A percentile compares a stretch with the other conserved stretches of the same genome.
phyloP scores from a whole-genome alignment of 2,113 vertebrate genomes.

The Dermatemys mawii region DNA sequence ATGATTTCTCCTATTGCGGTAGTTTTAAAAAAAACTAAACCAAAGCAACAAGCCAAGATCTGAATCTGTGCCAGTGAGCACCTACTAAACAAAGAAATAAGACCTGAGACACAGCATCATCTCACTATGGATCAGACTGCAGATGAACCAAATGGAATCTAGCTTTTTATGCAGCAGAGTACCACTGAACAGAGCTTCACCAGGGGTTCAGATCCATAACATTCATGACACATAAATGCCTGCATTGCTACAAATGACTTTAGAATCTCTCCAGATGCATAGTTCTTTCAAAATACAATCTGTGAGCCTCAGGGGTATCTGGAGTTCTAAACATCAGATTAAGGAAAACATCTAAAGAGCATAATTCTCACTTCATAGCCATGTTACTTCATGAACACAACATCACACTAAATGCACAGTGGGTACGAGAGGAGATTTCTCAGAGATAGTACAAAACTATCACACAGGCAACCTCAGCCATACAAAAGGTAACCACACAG shows the following conservation, averaged over 20 bases:
- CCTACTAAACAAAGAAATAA: background rate
- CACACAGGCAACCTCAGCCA: background rate
- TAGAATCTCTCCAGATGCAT: rapidly evolving
- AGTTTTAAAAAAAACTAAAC: background rate
- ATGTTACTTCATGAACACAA: background rate
- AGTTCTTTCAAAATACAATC: rapidly evolving
- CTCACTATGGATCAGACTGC: background rate
- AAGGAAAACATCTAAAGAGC: background rate
- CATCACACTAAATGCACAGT: rapidly evolving
- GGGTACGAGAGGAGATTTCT: background rate
- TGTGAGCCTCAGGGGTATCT: background rate
- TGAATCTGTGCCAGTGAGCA: background rate
- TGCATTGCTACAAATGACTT: rapidly evolving
- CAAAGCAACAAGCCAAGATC: background rate
- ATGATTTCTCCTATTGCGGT: background rate
- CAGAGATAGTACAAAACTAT: rapidly evolving
- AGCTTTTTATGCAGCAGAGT: background rate
- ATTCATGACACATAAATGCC: background rate
- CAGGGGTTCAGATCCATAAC: background rate
- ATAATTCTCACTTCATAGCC: background rate
- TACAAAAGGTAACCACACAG: background rate
- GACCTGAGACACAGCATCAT: background rate
- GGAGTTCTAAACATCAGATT: background rate
- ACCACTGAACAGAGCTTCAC: background rate
- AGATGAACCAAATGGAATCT: rapidly evolving